A percentile compares a stretch with the other conserved stretches of the same genome.
These are phyloP conservation scores for Zoanthus sociatus DNA, from an alignment of 92 coral and sea anemone genomes.

Conservation along the genomic window DNA sequence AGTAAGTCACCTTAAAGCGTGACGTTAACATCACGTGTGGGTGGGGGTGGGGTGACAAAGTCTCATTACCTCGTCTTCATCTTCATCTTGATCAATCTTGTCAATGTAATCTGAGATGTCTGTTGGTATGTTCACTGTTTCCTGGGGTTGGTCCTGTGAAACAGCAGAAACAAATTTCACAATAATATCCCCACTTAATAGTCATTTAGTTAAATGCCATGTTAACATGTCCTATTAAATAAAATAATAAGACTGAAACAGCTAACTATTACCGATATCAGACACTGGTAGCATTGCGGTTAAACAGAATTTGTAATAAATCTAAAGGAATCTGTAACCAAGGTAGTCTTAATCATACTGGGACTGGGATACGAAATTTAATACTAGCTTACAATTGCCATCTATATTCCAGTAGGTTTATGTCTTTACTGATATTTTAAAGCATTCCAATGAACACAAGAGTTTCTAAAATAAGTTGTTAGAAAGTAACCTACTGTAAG, in stretches of 20 bases:
- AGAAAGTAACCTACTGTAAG: too few relatives aligned
- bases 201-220: background rate
- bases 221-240: background rate
- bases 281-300: too few relatives aligned
- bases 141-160: conserved; percentile 74
- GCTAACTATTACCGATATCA: too few relatives aligned
- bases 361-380: too few relatives aligned
- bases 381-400: too few relatives aligned
- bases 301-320: too few relatives aligned
- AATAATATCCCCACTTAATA: background rate
- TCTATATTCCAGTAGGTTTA: background rate
- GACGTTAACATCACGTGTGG: too few relatives aligned
- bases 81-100: conserved; percentile 98
- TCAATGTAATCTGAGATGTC: conserved; percentile 98
- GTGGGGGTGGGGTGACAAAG: too few relatives aligned
- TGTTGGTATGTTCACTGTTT: conserved; percentile 82
- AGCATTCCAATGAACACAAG: background rate
- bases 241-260: background rate
- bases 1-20: too few relatives aligned
- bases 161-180: background rate
- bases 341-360: too few relatives aligned
- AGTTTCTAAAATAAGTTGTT: background rate
- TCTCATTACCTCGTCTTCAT: conserved; percentile 85
- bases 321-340: too few relatives aligned
- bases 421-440: background rate